Percentiles rank a stretch among this genome's conserved stretches.
Evolutionary conservation across 2,888 invertebrate genomes (phyloP).

Genomic region (Escarpia spicata): DNA sequence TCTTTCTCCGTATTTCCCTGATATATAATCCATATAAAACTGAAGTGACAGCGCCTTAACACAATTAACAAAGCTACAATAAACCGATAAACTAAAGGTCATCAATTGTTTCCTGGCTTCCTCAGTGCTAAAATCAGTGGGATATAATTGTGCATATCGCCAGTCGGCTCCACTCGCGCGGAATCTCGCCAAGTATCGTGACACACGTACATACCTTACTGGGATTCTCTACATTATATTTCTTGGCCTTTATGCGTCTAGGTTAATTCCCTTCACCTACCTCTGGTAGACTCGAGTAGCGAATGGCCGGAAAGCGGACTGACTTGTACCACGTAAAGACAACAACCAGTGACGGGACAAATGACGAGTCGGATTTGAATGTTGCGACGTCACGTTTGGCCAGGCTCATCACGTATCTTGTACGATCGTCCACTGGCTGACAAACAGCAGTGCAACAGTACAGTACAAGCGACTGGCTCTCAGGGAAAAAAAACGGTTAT

Average conservation of each 20-base stretch:
- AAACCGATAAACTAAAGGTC: too few species aligned
- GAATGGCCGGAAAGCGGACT: neutral
- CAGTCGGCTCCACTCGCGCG: too few species aligned
- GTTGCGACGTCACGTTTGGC: neutral
- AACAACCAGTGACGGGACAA: neutral
- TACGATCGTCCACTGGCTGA: neutral
- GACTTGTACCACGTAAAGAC: neutral
- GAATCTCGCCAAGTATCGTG: too few species aligned
- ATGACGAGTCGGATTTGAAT: neutral
- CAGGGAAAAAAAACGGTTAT: too few species aligned
- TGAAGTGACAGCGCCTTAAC: too few species aligned
- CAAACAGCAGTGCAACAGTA: neutral
- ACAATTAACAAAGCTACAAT: too few species aligned
- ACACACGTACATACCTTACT: too few species aligned
- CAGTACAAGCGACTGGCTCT: neutral
- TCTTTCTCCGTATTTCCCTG: too few species aligned
- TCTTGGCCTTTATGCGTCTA: neutral
- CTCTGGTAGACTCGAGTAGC: neutral
- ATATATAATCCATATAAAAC: too few species aligned
- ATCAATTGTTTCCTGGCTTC: too few species aligned
- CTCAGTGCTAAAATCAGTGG: too few species aligned
- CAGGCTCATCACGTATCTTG: neutral
- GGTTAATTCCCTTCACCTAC: neutral
- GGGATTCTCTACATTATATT: neutral
- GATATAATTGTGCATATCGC: too few species aligned